Conservation (phyloP, 2,797 vertebrate genomes). For the Enteromius treurensis region DNA sequence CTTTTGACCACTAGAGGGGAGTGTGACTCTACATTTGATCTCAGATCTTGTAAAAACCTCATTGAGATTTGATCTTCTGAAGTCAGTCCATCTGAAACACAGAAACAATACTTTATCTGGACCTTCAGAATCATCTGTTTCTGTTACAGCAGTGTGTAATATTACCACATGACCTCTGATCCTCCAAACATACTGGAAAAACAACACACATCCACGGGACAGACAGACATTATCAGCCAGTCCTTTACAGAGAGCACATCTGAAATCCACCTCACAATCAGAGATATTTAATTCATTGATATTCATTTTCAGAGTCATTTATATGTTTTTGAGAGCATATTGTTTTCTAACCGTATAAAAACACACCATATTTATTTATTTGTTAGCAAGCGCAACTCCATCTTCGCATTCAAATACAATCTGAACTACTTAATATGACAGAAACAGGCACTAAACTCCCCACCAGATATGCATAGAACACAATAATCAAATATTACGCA, state of each 20-base stretch:
- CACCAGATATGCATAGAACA: background rate
- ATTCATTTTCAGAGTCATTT: background rate
- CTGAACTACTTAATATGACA: conserved; percentile 4
- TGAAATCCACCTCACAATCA: background rate
- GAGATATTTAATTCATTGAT: background rate
- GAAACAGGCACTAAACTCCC: conserved; percentile 10
- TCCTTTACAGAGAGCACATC: background rate
- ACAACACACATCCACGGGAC: background rate
- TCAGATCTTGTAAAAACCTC: background rate
- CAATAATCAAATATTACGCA: background rate
- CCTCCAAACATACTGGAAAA: background rate
- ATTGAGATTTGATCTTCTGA: background rate
- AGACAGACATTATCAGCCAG: background rate
- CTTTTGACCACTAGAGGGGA: conserved; percentile 40
- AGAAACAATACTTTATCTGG: background rate
- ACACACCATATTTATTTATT: conserved; percentile 1
- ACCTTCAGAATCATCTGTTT: background rate
- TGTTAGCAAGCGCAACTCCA: background rate
- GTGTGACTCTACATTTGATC: conserved; percentile 20
- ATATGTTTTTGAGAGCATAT: background rate
- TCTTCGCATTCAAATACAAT: background rate
- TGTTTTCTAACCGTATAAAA: conserved; percentile 3
- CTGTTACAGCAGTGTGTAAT: background rate
- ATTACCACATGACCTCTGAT: background rate
- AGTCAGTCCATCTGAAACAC: background rate